Conservation (phyloP, 2,888 invertebrate genomes). For the Heliconius erato region DNA sequence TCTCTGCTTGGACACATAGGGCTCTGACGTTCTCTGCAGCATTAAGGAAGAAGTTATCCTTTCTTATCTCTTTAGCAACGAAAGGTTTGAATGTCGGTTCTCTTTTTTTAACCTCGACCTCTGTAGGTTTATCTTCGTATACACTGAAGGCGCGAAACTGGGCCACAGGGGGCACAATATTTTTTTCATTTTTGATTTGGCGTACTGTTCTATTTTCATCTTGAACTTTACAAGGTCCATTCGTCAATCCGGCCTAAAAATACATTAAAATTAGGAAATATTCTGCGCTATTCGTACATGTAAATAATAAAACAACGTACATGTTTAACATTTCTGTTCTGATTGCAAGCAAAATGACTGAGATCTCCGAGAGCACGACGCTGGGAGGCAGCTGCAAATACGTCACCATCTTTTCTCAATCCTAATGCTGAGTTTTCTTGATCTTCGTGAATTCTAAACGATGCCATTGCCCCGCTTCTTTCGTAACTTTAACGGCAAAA, state of each 20-base stretch:
- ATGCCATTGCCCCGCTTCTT: constrained; percentile 87
- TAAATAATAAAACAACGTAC: constrained; percentile 72
- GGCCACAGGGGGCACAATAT: constrained; percentile 87
- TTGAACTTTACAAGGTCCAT: constrained; percentile 80
- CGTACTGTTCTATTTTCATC: constrained; percentile 80
- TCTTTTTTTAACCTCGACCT: constrained; percentile 76
- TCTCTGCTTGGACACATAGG: constrained; percentile 71
- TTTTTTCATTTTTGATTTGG: constrained; percentile 82
- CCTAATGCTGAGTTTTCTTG: constrained; percentile 89
- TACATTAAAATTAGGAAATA: neutral
- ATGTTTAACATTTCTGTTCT: constrained; percentile 82
- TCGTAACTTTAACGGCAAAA: constrained; percentile 73
- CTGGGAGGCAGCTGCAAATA: constrained; percentile 82
- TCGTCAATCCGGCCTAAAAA: constrained; percentile 77
- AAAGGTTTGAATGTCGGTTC: constrained; percentile 80
- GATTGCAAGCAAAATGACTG: constrained; percentile 85
- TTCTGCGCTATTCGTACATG: neutral
- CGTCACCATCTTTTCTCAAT: constrained; percentile 82
- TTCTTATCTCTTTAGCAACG: constrained; percentile 73
- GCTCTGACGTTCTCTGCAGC: constrained; percentile 73
- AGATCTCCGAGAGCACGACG: constrained; percentile 88
- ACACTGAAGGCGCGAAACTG: constrained; percentile 92
- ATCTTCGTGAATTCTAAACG: constrained; percentile 91
- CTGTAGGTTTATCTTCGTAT: constrained; percentile 88
- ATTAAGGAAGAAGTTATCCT: constrained; percentile 71